Evolutionary conservation across 2,888 invertebrate species (phyloP).

Genomic region (Serrognathus titanus): DNA sequence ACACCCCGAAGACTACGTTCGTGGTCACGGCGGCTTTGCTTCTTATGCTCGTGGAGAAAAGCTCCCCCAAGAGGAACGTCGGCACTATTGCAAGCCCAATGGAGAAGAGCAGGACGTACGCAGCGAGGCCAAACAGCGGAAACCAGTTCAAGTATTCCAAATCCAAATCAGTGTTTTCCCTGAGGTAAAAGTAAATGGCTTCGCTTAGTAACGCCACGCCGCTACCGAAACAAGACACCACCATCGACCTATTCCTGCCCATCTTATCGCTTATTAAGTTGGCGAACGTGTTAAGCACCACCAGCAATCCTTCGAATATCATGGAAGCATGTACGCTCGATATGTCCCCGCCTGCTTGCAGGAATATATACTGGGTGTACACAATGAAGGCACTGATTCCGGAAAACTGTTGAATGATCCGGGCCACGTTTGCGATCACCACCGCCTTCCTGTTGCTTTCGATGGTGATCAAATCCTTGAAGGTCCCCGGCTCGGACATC

Average conservation of each 20-base stretch:
- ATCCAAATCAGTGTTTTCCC: constrained; percentile 26
- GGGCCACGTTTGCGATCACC: constrained; percentile 26
- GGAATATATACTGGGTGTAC: constrained; percentile 39
- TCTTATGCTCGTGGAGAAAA: constrained; percentile 39
- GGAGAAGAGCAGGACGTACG: constrained; percentile 31
- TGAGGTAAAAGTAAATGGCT: constrained; percentile 33
- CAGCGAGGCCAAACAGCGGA: constrained; percentile 36
- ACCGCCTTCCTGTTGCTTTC: constrained; percentile 36
- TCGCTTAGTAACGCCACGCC: constrained; percentile 25
- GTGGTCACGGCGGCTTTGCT: constrained; percentile 33
- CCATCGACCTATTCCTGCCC: constrained; percentile 29
- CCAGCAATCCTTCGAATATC: constrained; percentile 28
- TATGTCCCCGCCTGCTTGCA: constrained; percentile 37
- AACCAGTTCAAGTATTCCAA: constrained; percentile 32
- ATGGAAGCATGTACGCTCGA: constrained; percentile 35
- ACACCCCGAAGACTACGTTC: constrained; percentile 31
- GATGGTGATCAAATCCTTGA: constrained; percentile 34
- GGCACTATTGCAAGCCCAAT: constrained; percentile 36
- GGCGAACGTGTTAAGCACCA: constrained; percentile 19
- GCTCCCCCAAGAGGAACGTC: constrained; percentile 35
- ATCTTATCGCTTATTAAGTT: constrained; percentile 20
- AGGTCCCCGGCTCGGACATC: constrained; percentile 33
- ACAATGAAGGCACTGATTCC: constrained; percentile 34
- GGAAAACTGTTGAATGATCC: constrained; percentile 36
- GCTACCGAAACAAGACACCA: constrained; percentile 28